Evolutionary conservation across 2,797 vertebrate genomes (phyloP).

Genomic region (Phataginus tetradactyla): DNA sequence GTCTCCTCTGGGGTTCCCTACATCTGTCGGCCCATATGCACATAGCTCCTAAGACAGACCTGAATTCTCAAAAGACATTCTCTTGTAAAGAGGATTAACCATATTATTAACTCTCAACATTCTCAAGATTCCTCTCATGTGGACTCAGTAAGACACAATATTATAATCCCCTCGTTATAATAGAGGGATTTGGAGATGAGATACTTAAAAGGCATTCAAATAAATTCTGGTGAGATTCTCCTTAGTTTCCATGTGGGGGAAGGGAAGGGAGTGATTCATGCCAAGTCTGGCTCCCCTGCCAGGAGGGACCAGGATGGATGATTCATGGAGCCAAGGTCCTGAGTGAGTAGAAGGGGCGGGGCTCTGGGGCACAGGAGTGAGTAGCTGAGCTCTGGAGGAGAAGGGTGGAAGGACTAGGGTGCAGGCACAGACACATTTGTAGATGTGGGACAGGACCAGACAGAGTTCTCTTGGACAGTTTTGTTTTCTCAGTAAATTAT

Average conservation of each 20-base stretch:
- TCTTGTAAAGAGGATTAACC: not conserved
- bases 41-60: not conserved
- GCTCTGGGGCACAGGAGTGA: not conserved
- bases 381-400: not conserved
- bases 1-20: not conserved
- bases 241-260: not conserved
- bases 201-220: not conserved
- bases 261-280: not conserved
- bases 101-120: not conserved
- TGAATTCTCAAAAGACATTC: not conserved
- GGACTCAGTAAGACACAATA: not conserved
- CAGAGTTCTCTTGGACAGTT: not conserved
- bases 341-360: not conserved
- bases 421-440: not conserved
- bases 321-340: not conserved
- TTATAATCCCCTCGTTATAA: not conserved
- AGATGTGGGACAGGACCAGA: not conserved
- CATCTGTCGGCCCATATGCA: not conserved
- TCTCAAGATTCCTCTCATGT: not conserved
- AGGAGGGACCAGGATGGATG: not conserved
- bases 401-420: not conserved
- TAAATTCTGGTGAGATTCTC: not conserved
- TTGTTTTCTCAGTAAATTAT: not conserved
- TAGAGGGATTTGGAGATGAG: not conserved
- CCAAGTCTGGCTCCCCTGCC: not conserved